phyloP scores from a whole-genome alignment of 2,888 invertebrate species.

The Acrocera orbiculus region DNA sequence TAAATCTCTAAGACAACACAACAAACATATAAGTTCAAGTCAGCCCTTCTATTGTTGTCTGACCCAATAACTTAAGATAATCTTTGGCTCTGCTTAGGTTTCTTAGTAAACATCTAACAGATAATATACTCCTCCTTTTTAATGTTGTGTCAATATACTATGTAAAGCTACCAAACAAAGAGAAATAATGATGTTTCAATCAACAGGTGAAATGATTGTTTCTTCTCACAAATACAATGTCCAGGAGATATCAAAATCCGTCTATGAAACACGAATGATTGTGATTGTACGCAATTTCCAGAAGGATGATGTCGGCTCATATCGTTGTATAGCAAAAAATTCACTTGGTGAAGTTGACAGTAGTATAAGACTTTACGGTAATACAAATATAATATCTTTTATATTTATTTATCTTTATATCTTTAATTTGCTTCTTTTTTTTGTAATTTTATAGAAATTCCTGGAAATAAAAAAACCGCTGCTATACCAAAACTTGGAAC shows the following conservation, averaged over 20 bases:
- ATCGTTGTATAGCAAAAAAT: conserved; percentile 73
- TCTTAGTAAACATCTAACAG: too few species aligned
- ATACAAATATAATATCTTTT: conserved; percentile 16
- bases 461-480: conserved; percentile 46
- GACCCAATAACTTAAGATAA: too few species aligned
- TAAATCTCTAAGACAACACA: too few species aligned
- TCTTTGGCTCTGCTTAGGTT: too few species aligned
- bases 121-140: too few species aligned
- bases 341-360: conserved; percentile 77
- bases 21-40: too few species aligned
- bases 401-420: too few species aligned
- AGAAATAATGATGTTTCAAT: conserved; percentile 5
- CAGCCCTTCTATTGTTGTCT: too few species aligned
- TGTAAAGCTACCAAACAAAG: too few species aligned
- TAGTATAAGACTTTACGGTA: conserved; percentile 72
- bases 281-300: conserved; percentile 59
- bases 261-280: conserved; percentile 68
- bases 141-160: too few species aligned
- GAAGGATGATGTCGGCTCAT: conserved; percentile 59
- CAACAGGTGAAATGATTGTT: conserved; percentile 65
- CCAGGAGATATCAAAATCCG: conserved; percentile 46
- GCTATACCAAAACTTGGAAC: conserved; percentile 34
- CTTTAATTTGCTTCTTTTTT: conserved; percentile 9
- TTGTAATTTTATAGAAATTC: conserved; percentile 42
- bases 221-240: conserved; percentile 65